Base-by-base conservation (phyloP, 2,113 vertebrate genomes). In the Myrmecophaga tridactyla region DNA sequence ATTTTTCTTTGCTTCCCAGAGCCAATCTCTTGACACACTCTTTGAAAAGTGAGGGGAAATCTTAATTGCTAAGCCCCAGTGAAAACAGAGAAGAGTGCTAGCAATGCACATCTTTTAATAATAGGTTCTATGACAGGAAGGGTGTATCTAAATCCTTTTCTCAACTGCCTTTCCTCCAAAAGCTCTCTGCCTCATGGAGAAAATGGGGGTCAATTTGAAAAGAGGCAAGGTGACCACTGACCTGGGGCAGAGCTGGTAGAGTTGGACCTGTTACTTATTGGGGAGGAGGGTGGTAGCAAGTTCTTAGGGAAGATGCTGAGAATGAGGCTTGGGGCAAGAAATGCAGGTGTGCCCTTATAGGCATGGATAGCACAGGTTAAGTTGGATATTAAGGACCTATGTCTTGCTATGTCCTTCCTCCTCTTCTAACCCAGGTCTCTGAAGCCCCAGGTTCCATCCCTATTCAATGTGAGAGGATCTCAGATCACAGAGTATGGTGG, bases 1-100 rank as follows among this genome's bases (percentile, higher is more conserved):
- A 95, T 96, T 96, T 97, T 96, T 95, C 95, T 94, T 70, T 86
- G 81, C 84, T 83, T 90, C 94, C 89, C 96, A 94, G 86, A 97
- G 89, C 69, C 7, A 89, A 62, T 96, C 96, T 97, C 96, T 86
- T 97, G 89, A 96, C 78, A 73, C 70, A 76, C n/a, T 48, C 8
- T 86, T 41, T 78, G 87, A 77, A 94, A 69, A 90, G 34, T 20
- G 46, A 56, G 75, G 89, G 73, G 85, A 17, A 18, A 23, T 90
- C 56, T 89, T 96, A 97, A 95, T 94, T 95, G 94, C 92, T 86
- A 76, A 95, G 73, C 67, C 82, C 65, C 77, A 58, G 0, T 80
- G 88, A 82, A 94, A 86, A 88, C 56, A 69, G 48, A 83, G 48
- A 86, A 82, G 88, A 63, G 23, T 41, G 73, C 73, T 91, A 80